Evolutionary conservation across 2,797 vertebrate species (phyloP), one percentile per base, ranked within the genome.

Genomic region (Linurgus olivaceus): DNA sequence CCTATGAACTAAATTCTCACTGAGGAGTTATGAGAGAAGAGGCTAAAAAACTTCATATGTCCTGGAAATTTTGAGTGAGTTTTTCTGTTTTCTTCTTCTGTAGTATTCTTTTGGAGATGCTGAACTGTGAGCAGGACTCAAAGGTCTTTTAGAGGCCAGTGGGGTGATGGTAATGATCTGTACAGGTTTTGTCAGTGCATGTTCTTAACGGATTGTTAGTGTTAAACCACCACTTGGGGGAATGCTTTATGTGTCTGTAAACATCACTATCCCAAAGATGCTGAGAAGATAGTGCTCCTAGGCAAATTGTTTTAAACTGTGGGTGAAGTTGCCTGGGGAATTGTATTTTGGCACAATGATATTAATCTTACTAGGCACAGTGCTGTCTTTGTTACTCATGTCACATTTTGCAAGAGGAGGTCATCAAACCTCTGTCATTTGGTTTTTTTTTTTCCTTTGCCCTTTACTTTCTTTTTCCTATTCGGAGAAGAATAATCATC

Each of bases 121-220:
- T 31, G 58, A 40, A 20, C 52, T 29, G 42, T 37, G 59, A 66
- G 28, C 40, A 66, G 4, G 13, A 50, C 20, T 89, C 42, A 66
- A 29, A 86, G 2, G 13, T 59, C 76, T 84, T 88, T 88, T 31
- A 67, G 37, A 83, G 76, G 29, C 70, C 63, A 57, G 63, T 17
- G 1, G 16, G 11, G 12, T 81, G 52, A 31, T 54, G 35, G 35
- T 71, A 66, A 61, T 13, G 13, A 85, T 57, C 61, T 66, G 11
- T 67, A 93, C 90, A 95, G 51, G 29, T 71, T 94, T 94, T 95
- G 85, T 90, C 93, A 86, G 71, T 50, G 19, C 40, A 51, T 74
- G 29, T 92, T 92, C 79, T 87, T 33, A 89, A 76, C 6, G 84
- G 48, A 68, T 58, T 88, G 68, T 71, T 88, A 65, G 61, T 89